Conservation (phyloP, 2,113 vertebrate genomes). For the Raja brachyura region DNA sequence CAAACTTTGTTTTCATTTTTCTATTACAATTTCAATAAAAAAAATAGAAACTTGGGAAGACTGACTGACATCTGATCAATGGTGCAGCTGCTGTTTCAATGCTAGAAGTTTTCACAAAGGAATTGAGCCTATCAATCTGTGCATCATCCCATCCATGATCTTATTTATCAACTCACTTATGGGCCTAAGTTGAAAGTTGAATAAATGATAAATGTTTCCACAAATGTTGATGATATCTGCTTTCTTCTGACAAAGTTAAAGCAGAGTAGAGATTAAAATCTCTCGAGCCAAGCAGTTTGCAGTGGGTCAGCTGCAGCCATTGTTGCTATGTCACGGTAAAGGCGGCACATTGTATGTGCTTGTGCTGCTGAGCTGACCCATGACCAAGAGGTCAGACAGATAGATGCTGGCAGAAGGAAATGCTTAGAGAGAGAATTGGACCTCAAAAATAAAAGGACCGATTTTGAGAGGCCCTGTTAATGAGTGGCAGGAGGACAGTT, state of each 20-base stretch:
- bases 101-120: not conserved
- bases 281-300: not conserved
- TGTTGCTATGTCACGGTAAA: slow-evolving; percentile 13
- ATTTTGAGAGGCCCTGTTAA: not conserved
- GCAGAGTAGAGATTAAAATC: not conserved
- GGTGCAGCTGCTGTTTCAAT: not conserved
- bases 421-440: slow-evolving; percentile 16
- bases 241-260: not conserved
- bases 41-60: not conserved
- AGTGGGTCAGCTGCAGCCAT: slow-evolving; percentile 11
- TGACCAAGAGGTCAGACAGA: slow-evolving; percentile 1
- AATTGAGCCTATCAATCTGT: not conserved
- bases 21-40: not conserved
- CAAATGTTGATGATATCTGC: not conserved
- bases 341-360: slow-evolving; percentile 4
- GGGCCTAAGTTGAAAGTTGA: not conserved
- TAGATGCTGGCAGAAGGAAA: slow-evolving; percentile 7
- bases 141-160: not conserved
- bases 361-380: not conserved
- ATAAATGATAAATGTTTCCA: not conserved
- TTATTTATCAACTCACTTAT: not conserved
- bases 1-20: slow-evolving; percentile 5
- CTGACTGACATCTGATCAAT: not conserved
- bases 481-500: not conserved
- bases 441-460: not conserved